Evolutionary conservation across 30 jellyfish, hydroid and myxozoan genomes (phyloP).

Genomic region (Hydractinia echinata): DNA sequence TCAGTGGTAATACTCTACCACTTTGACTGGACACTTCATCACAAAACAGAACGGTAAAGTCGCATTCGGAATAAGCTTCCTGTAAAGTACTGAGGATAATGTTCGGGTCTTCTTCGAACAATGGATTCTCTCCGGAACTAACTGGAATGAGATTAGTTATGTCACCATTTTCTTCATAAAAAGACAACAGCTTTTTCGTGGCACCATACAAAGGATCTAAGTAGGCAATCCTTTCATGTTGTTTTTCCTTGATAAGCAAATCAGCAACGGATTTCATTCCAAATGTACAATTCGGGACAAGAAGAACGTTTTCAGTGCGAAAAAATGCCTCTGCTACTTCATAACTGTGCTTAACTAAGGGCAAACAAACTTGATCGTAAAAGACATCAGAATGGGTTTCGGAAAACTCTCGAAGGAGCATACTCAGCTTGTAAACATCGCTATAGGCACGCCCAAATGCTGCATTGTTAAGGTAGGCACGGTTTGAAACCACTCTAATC

Average conservation of each 20-base stretch:
- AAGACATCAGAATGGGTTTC: slow-evolving; percentile 20
- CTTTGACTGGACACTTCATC: slow-evolving; percentile 38
- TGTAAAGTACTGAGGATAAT: neutral
- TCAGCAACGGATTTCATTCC: slow-evolving; percentile 35
- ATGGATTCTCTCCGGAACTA: slow-evolving; percentile 16
- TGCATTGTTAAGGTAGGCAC: slow-evolving; percentile 21
- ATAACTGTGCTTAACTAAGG: slow-evolving; percentile 20
- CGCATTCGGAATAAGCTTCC: neutral
- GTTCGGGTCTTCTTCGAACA: slow-evolving; percentile 25
- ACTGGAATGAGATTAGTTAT: neutral
- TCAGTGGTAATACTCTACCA: slow-evolving; percentile 25
- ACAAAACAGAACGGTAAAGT: slow-evolving; percentile 17
- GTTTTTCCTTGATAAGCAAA: slow-evolving; percentile 1
- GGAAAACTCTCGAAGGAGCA: slow-evolving; percentile 10
- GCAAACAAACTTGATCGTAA: slow-evolving; percentile 40
- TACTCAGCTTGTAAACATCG: slow-evolving; percentile 12
- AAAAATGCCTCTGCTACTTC: slow-evolving; percentile 8
- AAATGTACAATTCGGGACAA: slow-evolving; percentile 32
- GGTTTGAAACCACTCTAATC: neutral
- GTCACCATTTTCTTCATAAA: neutral
- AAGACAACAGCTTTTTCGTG: slow-evolving; percentile 11
- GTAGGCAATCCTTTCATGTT: neutral
- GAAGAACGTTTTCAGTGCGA: slow-evolving; percentile 17
- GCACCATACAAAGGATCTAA: slow-evolving; percentile 33
- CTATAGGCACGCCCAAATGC: slow-evolving; percentile 36